Percentiles rank a stretch among this genome's conserved stretches.
phyloP scores from a whole-genome alignment of 2,113 vertebrate species.

The Pelmatolapia mariae region DNA sequence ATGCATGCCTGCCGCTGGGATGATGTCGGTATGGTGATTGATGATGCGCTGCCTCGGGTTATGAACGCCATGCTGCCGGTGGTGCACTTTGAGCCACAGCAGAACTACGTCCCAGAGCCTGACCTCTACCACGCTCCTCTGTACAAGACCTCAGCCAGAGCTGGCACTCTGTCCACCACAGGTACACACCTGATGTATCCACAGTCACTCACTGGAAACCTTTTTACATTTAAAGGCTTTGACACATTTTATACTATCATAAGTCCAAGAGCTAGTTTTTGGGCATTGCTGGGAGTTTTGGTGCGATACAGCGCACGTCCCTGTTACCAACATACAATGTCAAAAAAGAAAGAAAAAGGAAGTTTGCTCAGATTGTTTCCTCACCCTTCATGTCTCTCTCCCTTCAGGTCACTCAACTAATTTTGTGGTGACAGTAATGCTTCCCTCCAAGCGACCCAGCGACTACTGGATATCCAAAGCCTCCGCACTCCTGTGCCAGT shows the following conservation, averaged over 20 bases:
- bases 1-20: constrained; percentile 77
- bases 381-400: neutral
- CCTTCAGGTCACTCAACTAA: constrained; percentile 72
- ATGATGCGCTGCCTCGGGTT: constrained; percentile 66
- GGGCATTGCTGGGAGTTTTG: neutral
- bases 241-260: neutral
- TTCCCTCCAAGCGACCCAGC: constrained; percentile 68
- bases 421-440: constrained; percentile 76
- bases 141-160: constrained; percentile 78
- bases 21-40: constrained; percentile 69
- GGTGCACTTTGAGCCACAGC: constrained; percentile 77
- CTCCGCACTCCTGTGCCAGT: constrained; percentile 73
- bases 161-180: constrained; percentile 77
- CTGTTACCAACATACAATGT: neutral
- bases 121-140: constrained; percentile 73
- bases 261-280: neutral
- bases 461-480: constrained; percentile 81
- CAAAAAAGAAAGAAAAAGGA: neutral
- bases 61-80: constrained; percentile 76
- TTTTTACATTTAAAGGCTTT: neutral
- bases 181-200: neutral
- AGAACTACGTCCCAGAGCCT: constrained; percentile 64
- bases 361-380: neutral
- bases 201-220: neutral
- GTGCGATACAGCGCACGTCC: neutral